Evolutionary conservation across 2,888 invertebrate species (phyloP).

Genomic region (Diabrotica balteata): DNA sequence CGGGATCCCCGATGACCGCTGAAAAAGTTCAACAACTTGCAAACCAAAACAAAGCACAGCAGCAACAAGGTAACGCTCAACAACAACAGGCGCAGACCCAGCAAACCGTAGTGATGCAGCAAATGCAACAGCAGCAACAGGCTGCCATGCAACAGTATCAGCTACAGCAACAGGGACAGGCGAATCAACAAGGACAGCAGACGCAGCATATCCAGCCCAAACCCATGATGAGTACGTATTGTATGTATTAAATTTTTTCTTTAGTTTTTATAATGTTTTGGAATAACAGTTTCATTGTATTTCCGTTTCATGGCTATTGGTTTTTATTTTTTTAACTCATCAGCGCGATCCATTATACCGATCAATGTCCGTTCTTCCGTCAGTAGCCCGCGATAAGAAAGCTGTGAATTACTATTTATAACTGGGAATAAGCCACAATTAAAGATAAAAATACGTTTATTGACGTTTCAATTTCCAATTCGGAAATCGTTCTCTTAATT

Average conservation of each 20-base stretch:
- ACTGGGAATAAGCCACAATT: no score
- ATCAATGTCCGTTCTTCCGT: no score
- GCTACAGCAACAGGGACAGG: constrained; percentile 61
- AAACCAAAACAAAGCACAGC: constrained; percentile 57
- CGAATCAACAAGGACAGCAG: constrained; percentile 57
- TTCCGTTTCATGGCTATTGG: no score
- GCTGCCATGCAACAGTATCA: constrained; percentile 60
- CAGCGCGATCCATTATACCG: no score
- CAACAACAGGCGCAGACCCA: constrained; percentile 61
- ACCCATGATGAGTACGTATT: constrained; percentile 64
- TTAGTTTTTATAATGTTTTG: no score
- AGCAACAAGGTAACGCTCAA: constrained; percentile 61
- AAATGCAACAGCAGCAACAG: constrained; percentile 43
- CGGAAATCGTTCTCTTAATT: no score
- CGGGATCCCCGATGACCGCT: constrained; percentile 65
- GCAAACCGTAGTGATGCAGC: constrained; percentile 60
- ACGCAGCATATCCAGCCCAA: constrained; percentile 65
- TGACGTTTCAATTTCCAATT: no score
- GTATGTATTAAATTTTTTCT: background rate
- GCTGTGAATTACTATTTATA: no score
- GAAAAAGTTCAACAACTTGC: constrained; percentile 65
- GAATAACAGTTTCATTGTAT: no score
- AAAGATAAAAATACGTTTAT: no score
- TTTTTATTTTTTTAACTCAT: no score
- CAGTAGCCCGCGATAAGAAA: no score